Conservation (phyloP, 2,797 vertebrate species). For the Cuculus canorus region DNA sequence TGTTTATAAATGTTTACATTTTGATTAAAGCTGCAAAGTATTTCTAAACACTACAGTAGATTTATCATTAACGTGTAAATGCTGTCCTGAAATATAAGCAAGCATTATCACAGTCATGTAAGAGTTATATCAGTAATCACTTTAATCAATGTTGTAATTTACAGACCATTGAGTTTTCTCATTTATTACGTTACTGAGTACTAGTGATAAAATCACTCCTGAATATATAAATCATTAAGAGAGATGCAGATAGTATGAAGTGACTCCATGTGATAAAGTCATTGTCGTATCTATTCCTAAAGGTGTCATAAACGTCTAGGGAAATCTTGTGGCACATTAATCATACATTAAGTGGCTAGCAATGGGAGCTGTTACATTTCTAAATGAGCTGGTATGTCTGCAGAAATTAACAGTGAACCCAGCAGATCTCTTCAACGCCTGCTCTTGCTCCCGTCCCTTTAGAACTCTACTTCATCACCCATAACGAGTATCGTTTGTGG, state of each 20-base stretch:
- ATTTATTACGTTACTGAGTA: slow-evolving; percentile 69
- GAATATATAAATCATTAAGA: slow-evolving; percentile 73
- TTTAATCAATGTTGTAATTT: slow-evolving; percentile 81
- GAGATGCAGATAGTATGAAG: slow-evolving; percentile 44
- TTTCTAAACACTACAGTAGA: slow-evolving; percentile 30
- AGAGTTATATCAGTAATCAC: slow-evolving; percentile 69
- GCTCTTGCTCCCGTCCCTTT: not conserved
- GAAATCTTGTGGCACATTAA: slow-evolving; percentile 77
- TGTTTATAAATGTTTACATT: slow-evolving; percentile 49
- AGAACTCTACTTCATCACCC: not conserved
- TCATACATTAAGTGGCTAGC: slow-evolving; percentile 81
- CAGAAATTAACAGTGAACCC: slow-evolving; percentile 24
- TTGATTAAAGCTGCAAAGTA: slow-evolving; percentile 54
- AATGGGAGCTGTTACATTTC: not conserved
- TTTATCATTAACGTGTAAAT: slow-evolving; percentile 72
- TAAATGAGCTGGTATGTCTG: slow-evolving; percentile 1
- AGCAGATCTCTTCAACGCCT: not conserved
- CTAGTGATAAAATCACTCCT: slow-evolving; percentile 54
- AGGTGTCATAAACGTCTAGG: slow-evolving; percentile 79
- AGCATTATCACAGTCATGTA: slow-evolving; percentile 67
- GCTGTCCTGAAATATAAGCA: slow-evolving; percentile 57
- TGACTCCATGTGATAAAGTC: slow-evolving; percentile 64
- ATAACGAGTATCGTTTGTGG: not conserved
- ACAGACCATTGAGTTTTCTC: slow-evolving; percentile 77
- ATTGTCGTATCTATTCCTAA: slow-evolving; percentile 75